Base-by-base conservation (phyloP, 2,797 vertebrate genomes). In the Lepilemur ruficaudatus region DNA sequence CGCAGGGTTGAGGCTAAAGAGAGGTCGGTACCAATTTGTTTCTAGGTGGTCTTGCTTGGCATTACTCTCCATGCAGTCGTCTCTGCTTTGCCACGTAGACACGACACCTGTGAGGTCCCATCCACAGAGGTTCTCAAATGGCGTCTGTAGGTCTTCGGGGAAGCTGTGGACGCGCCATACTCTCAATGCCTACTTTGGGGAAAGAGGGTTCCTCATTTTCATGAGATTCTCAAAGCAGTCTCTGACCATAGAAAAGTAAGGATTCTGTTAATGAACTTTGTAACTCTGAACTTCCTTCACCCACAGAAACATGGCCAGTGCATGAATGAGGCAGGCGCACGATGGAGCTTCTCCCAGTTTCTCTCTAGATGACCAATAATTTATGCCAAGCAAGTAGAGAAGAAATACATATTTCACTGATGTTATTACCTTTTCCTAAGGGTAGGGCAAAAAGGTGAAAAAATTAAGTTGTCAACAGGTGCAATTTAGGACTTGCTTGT, bases 391-490 rank as follows among this genome's bases (percentile, higher is more conserved):
- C 12, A 43, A 91, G 20, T 55, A 55, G n/a, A 59, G 82, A 55
- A 82, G 72, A 73, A 87, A 79, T 41, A 48, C 63, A 43, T 9
- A 59, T 87, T 96, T 94, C 80, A 32, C n/a, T 84, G 63, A 94
- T 93, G 70, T 61, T 75, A 88, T 82, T 93, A 83, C n/a, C 30
- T 79, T 93, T 92, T 93, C 75, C 59, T 73, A 85, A 93, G 63
- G 50, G 41, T 46, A 83, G 46, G 50, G 41, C 67, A 70, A 84
- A 82, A 95, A 48, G 59, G 25, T 89, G 57, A 73, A 93, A 94
- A 97, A 82, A 93, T 25, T 75, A 65, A 96, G 67, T 82, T 88
- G 90, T 97, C 84, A 93, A 70, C 81, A 87, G 61, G 91, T 96
- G 32, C 18, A 28, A 43, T 94, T 81, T 79, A 63, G 55, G 48